These are phyloP conservation scores for Glaucopsyche alexis DNA, from an alignment of 2,888 invertebrate species.

Conservation along the genomic window DNA sequence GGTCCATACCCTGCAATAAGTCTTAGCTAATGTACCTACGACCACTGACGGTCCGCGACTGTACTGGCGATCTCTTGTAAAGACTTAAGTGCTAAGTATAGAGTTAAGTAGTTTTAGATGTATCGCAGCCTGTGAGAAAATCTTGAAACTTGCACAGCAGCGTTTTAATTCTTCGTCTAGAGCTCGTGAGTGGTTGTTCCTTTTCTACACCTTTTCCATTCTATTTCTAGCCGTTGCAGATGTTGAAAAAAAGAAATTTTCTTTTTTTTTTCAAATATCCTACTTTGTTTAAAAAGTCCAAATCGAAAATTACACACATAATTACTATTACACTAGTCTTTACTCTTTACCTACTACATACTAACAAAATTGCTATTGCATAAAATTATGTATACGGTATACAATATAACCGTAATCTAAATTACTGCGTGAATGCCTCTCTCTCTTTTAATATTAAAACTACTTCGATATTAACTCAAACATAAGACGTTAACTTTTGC, in stretches of 20 bases:
- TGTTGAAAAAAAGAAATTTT: not conserved
- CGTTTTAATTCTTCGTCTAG: not conserved
- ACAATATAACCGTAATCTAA: not conserved
- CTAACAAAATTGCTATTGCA: not conserved
- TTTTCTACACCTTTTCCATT: not conserved
- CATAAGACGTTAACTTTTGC: not conserved
- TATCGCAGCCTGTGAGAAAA: not conserved
- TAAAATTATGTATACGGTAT: not conserved
- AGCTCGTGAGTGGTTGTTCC: not conserved
- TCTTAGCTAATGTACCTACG: too few relatives aligned
- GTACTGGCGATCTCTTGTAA: too few relatives aligned
- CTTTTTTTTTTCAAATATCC: not conserved
- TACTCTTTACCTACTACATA: not conserved
- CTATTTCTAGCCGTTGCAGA: not conserved
- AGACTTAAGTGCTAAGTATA: not conserved
- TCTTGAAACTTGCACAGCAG: constrained; percentile 7
- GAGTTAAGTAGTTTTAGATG: not conserved
- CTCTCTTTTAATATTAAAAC: not conserved
- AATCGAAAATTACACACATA: not conserved
- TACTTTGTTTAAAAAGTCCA: not conserved
- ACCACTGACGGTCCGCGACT: too few relatives aligned
- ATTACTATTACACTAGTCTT: too few relatives aligned
- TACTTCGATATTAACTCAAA: not conserved
- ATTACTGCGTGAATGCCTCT: not conserved
- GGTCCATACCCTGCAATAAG: not conserved